A percentile compares a stretch with the other conserved stretches of the same genome.
Evolutionary conservation across 1,140 invertebrate genomes (phyloP).

Genomic region (Brachionus rotundiformis): DNA sequence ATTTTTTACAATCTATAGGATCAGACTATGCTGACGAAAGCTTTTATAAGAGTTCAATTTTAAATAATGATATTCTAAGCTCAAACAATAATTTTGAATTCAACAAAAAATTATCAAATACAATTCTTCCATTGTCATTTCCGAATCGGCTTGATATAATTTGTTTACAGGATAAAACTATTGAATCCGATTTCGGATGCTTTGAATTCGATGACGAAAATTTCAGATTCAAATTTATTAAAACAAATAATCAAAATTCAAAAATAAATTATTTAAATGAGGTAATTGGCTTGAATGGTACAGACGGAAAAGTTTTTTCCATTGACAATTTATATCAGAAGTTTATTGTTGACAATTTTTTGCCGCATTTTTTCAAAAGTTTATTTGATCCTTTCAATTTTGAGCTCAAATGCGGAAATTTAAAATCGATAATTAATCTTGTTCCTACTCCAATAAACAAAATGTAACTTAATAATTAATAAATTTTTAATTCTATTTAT

Average conservation of each 20-base stretch:
- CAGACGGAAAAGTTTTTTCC: neutral
- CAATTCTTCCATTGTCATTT: conserved; percentile 18
- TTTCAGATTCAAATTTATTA: neutral
- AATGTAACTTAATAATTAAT: neutral
- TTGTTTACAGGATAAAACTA: neutral
- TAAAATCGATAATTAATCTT: conserved; percentile 18
- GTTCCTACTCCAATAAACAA: conserved; percentile 25
- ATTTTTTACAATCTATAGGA: neutral
- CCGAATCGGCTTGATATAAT: conserved; percentile 3
- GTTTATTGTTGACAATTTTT: neutral
- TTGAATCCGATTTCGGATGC: neutral
- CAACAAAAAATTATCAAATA: neutral
- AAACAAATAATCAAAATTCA: neutral
- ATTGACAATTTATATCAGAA: neutral
- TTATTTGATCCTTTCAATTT: conserved; percentile 24
- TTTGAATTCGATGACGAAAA: conserved; percentile 33
- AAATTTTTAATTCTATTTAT: neutral
- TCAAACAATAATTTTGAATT: conserved; percentile 29
- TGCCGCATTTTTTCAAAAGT: neutral
- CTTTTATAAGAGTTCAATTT: conserved; percentile 17
- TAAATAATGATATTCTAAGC: neutral
- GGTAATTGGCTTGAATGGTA: neutral
- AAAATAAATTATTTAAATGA: conserved; percentile 40
- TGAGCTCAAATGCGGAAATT: conserved; percentile 35
- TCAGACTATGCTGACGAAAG: neutral